Percentiles rank a stretch among this genome's conserved stretches.
Conservation (phyloP, 2,888 invertebrate species). For the Antheraea assamensis region DNA sequence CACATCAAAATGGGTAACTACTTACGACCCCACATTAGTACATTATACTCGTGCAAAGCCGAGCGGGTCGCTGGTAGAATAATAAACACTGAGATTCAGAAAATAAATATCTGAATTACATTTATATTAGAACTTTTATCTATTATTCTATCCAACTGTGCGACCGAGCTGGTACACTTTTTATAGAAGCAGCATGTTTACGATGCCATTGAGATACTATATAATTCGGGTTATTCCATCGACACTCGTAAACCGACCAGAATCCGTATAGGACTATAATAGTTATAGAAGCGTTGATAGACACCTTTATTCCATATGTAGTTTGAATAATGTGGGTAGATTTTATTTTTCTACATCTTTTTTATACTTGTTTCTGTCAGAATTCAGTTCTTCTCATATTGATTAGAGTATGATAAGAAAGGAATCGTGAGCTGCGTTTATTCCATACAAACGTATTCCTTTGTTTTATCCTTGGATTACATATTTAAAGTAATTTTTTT, state of each 20-base stretch:
- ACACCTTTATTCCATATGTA: background rate
- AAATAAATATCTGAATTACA: background rate
- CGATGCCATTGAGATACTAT: background rate
- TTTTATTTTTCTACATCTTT: background rate
- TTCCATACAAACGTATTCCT: too few relatives aligned
- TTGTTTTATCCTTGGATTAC: too few relatives aligned
- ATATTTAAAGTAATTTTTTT: too few relatives aligned
- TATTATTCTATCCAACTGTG: background rate
- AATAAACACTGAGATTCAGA: background rate
- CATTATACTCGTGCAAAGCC: too few relatives aligned
- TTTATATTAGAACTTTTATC: background rate
- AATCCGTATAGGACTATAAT: background rate
- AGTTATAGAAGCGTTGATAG: slow-evolving; percentile 1
- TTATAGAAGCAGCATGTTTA: slow-evolving; percentile 7
- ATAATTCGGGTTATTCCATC: slow-evolving; percentile 3
- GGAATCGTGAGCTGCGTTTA: too few relatives aligned
- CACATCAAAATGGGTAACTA: too few relatives aligned
- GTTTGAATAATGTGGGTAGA: background rate
- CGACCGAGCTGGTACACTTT: background rate
- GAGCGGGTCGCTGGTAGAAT: too few relatives aligned
- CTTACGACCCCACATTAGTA: too few relatives aligned
- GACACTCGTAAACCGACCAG: slow-evolving; percentile 12
- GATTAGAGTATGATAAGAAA: background rate
- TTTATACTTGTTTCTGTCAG: background rate
- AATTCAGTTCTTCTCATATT: background rate